A percentile compares a stretch with the other conserved stretches of the same genome.
phyloP scores from a whole-genome alignment of 2,888 invertebrate species.

The Subacronicta megacephala region DNA sequence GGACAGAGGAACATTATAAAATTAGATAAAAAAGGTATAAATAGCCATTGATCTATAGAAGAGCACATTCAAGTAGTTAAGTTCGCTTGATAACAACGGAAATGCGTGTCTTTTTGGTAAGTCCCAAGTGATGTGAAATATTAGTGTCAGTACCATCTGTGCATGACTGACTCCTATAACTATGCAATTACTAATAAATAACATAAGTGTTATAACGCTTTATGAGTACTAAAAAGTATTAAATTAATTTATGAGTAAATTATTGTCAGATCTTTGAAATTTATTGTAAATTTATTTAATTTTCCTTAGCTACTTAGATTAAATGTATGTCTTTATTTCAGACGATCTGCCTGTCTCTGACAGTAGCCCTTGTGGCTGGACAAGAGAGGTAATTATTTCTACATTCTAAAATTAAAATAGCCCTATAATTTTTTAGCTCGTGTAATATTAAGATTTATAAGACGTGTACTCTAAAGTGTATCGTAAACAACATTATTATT shows the following conservation, averaged over 20 bases:
- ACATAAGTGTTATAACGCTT: conserved; percentile 22
- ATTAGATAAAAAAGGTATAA: conserved; percentile 85
- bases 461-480: too few species aligned
- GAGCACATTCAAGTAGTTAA: conserved; percentile 79
- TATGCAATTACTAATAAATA: conserved; percentile 19
- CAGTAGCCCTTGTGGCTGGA: conserved; percentile 77
- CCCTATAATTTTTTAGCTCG: too few species aligned
- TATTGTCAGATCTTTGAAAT: conserved; percentile 29
- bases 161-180: conserved; percentile 19
- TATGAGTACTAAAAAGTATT: conserved; percentile 23
- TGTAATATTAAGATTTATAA: too few species aligned
- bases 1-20: conserved; percentile 76
- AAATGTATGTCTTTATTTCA: conserved; percentile 62
- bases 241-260: conserved; percentile 40
- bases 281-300: conserved; percentile 16
- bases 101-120: conserved; percentile 83
- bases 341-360: conserved; percentile 74
- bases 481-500: too few species aligned
- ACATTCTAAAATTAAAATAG: background rate
- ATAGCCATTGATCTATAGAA: conserved; percentile 77
- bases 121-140: conserved; percentile 51
- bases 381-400: conserved; percentile 61
- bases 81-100: conserved; percentile 75
- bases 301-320: conserved; percentile 7
- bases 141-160: conserved; percentile 17